Evolutionary conservation across 2,113 vertebrate species (phyloP), one percentile per base, ranked within the genome.

Genomic region (Synodontis membranacea): DNA sequence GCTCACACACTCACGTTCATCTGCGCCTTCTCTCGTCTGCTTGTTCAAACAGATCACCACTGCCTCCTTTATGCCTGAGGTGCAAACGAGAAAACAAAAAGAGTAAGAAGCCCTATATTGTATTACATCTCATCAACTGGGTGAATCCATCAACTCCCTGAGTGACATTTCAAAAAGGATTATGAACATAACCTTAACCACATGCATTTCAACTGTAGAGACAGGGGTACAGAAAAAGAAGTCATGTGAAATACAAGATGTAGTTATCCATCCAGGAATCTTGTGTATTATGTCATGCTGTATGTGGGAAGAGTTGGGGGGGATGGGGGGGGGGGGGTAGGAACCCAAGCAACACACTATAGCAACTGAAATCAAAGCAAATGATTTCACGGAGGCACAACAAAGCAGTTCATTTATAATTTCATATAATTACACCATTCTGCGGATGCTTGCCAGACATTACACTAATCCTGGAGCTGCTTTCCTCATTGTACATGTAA

Each of bases 1-100:
- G 91, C 93, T 96, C 90, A 96, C 93, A 82, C 98, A 99, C 50
- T 96, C 87, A 0, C 80, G 94, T 89, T 98, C 96, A 0, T 96
- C 95, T 0, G 88, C 93, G 5, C 93, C 90, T 86, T 97, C 96
- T 88, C 95, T 94, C 5, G 96, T 98, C 93, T 98, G 97, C 94
- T 97, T 97, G 94, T 99, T 99, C 91, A 98, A 93, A 91, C 98
- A 99, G 91, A 97, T 96, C 88, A 98, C 95, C 90, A 99, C 94
- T 17, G 97, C 96, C 92, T 99, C 97, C 93, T 97, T 97, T 92
- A 98, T 93, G 93, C 98, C 98, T 99, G 93, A 48, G 91, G 87
- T 62, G 89, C 80, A 88, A 54, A 90, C 58, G 84, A 60, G 23
- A n/a, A 21, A 80, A 5, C 46, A 46, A 31, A 28, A 64, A 2